phyloP scores from a whole-genome alignment of 2,888 invertebrate genomes.

The Ditula angustiorana region DNA sequence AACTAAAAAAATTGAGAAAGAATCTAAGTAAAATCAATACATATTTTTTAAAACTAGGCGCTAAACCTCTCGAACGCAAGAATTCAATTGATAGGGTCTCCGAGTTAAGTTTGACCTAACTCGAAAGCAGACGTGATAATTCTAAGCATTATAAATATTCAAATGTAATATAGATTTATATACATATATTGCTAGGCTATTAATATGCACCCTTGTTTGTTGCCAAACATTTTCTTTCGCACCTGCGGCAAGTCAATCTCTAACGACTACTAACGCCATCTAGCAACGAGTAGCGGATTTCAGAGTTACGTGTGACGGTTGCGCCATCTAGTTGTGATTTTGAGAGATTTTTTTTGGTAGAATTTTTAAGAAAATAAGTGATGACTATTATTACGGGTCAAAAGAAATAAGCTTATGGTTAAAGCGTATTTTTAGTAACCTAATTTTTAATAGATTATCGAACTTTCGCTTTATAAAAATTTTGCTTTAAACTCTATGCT shows the following conservation, averaged over 20 bases:
- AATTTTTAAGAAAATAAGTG: not conserved
- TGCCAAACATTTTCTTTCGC: not conserved
- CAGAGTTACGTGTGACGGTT: not conserved
- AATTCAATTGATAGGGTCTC: no score
- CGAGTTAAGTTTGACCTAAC: no score
- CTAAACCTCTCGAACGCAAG: no score
- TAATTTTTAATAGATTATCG: not conserved
- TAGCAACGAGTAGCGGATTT: constrained; percentile 58
- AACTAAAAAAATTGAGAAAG: no score
- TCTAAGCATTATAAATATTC: not conserved
- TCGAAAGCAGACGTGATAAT: not conserved
- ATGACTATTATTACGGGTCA: no score
- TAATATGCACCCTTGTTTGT: constrained; percentile 33
- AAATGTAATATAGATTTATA: not conserved
- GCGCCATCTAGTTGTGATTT: not conserved
- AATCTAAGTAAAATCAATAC: no score
- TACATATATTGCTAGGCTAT: constrained; percentile 22
- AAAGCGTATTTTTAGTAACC: no score
- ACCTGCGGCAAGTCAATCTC: constrained; percentile 22
- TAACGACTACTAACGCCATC: constrained; percentile 54
- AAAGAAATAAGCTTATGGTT: no score
- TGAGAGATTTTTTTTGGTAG: not conserved
- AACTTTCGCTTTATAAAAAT: not conserved
- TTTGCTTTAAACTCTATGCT: constrained; percentile 43
- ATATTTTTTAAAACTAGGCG: no score